Conservation (phyloP, 2,113 vertebrate genomes). For the Excalfactoria chinensis region DNA sequence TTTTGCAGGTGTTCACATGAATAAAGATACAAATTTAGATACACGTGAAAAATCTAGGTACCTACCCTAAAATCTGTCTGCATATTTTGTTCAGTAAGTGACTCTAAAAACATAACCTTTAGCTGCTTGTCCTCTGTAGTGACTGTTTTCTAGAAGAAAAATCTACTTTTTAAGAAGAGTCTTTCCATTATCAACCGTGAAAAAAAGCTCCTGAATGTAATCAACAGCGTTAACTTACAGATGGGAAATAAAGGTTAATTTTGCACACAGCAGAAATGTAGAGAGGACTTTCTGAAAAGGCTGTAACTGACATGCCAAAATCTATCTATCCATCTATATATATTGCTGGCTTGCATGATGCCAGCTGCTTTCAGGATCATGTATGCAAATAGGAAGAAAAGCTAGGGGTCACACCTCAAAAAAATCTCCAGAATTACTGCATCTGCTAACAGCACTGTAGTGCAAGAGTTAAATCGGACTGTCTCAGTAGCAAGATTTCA, state of each 20-base stretch:
- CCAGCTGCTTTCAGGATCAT: neutral
- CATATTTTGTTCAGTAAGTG: neutral
- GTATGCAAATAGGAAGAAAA: neutral
- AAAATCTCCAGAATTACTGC: neutral
- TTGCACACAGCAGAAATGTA: neutral
- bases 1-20: neutral
- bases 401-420: neutral
- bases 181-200: neutral
- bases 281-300: neutral
- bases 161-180: neutral
- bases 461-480: neutral
- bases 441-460: neutral
- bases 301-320: neutral
- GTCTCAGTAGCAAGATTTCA: neutral
- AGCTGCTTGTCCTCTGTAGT: neutral
- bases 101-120: neutral
- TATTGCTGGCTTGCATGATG: neutral
- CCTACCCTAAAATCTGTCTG: neutral
- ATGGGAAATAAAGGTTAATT: constrained; percentile 14
- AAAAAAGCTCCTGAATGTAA: constrained; percentile 1
- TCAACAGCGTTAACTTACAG: neutral
- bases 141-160: neutral
- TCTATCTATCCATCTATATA: neutral
- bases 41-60: neutral
- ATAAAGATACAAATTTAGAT: neutral